Base-by-base conservation (phyloP, 2,888 invertebrate species). In the Heliothis peltigera region DNA sequence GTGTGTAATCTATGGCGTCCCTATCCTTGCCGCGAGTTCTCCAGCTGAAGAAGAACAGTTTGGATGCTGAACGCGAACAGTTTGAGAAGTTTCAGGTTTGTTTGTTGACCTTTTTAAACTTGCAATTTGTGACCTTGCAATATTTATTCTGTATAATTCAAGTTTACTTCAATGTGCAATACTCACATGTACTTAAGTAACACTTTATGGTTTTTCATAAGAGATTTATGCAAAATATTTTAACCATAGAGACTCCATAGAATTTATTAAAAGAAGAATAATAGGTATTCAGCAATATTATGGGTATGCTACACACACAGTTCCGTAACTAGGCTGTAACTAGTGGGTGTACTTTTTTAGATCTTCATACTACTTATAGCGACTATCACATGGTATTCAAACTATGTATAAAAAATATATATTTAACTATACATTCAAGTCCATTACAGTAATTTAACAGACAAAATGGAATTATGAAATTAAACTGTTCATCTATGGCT, bases 31-130 rank as follows among this genome's bases (percentile, higher is more conserved):
- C 97, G 42, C 95, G 97, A 84, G 97, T 97, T 75, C 92, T 97
- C 70, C 97, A 97, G 87, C 96, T 96, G 79, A 96, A 97, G 88
- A 97, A 97, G 93, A 97, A 97, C 74, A 97, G 97, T 87, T 90
- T 97, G 87, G 97, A 97, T 88, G 95, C 96, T 77, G 97, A 98
- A 90, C 95, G 97, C 60, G 98, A 98, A 90, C 97, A 97, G 84
- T 98, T 98, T 89, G 98, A 98, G 92, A 98, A 97, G 91, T 96
- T 96, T 86, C 97, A 97, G 97, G 98, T 97, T 92, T 61, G 63
- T 57, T 67, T 62, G 46, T 55, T 69, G 62, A 62, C 70, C 72
- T 72, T 70, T 51, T 57, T 42, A 55, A 54, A 57, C 56, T 66
- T 65, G 28, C 47, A 55, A 49, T 63, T 46, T 61, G 61, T 64